phyloP scores from a whole-genome alignment of 2,113 vertebrate species.

The Carettochelys insculpta region DNA sequence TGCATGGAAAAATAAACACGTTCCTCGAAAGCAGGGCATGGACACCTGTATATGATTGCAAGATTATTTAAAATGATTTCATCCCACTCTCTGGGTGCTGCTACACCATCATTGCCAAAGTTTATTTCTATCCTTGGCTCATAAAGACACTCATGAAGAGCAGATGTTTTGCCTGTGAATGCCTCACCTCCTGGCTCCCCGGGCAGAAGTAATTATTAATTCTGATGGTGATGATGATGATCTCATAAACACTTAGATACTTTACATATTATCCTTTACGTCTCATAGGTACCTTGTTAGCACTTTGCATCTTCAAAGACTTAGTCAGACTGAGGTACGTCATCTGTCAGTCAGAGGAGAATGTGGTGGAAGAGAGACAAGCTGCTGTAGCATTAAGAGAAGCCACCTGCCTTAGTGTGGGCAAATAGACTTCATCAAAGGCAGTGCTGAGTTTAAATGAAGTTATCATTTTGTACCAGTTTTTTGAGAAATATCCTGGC shows the following conservation, averaged over 20 bases:
- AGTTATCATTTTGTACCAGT: neutral
- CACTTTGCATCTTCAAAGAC: neutral
- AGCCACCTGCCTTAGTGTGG: accelerated
- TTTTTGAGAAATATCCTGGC: neutral
- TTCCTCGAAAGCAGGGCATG: accelerated
- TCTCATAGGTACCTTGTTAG: neutral
- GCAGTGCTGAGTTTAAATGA: neutral
- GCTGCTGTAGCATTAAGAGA: neutral
- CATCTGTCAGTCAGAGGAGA: conserved; percentile 28
- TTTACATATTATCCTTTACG: neutral
- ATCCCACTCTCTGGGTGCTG: neutral
- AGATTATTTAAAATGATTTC: neutral
- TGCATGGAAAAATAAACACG: neutral
- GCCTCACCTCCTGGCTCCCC: neutral
- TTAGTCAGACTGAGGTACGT: neutral
- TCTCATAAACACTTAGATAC: neutral
- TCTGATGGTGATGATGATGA: neutral
- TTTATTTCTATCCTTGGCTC: neutral
- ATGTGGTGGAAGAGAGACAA: neutral
- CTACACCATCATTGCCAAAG: neutral
- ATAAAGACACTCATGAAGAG: neutral
- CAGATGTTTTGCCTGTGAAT: neutral
- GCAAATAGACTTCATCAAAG: neutral
- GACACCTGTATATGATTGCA: neutral
- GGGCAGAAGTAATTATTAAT: neutral